phyloP scores from a whole-genome alignment of 2,888 invertebrate species.

The Calliphora vomitoria region DNA sequence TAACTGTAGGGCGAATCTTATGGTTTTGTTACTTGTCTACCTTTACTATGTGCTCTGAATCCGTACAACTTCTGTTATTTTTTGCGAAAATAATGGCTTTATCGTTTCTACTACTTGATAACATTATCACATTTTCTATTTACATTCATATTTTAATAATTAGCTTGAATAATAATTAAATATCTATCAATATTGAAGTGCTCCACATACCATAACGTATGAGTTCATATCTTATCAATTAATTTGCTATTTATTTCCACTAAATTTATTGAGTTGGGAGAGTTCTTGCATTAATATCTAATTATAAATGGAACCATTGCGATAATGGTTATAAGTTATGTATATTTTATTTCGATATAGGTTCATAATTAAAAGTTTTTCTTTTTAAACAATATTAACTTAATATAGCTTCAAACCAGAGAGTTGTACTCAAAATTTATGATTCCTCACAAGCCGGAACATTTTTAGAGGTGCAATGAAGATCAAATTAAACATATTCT shows the following conservation, averaged over 20 bases:
- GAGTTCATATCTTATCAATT: slow-evolving; percentile 15
- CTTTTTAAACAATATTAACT: too few relatives aligned
- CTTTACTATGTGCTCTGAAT: neutral
- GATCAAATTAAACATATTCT: too few relatives aligned
- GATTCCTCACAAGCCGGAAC: too few relatives aligned
- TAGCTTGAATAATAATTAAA: slow-evolving; percentile 9
- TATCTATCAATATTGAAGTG: slow-evolving; percentile 17
- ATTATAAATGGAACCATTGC: too few relatives aligned
- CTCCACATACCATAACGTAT: neutral
- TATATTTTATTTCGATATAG: too few relatives aligned
- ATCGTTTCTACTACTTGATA: neutral
- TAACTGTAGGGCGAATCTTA: neutral
- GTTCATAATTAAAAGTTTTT: too few relatives aligned
- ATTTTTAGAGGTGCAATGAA: too few relatives aligned
- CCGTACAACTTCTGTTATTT: slow-evolving; percentile 13
- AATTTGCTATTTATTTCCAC: neutral
- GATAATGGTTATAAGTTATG: too few relatives aligned
- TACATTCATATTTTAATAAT: neutral
- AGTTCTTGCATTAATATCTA: too few relatives aligned
- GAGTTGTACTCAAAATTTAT: too few relatives aligned
- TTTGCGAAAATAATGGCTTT: neutral
- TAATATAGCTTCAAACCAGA: too few relatives aligned
- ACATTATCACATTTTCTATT: neutral
- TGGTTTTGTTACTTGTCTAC: neutral
- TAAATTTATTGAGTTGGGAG: too few relatives aligned